Conservation (phyloP, 2,797 vertebrate genomes). For the Harpagifer antarcticus region DNA sequence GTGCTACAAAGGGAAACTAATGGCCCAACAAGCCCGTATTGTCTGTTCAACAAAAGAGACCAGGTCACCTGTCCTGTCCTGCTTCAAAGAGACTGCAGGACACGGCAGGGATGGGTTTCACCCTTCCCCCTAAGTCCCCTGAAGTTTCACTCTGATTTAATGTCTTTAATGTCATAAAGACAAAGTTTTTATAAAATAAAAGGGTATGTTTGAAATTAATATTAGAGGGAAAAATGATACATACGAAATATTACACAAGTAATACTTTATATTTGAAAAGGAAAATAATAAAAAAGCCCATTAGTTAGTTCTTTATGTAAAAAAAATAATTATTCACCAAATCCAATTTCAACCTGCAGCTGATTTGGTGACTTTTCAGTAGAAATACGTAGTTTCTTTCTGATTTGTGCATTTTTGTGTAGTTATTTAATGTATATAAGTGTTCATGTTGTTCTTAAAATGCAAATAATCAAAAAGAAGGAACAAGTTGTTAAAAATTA, state of each 20-base stretch:
- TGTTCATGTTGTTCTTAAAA: too few species aligned
- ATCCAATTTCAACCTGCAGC: neutral
- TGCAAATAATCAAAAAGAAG: too few species aligned
- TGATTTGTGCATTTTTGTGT: too few species aligned
- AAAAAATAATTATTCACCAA: neutral
- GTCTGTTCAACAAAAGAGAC: slow-evolving; percentile 78
- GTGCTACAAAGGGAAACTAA: slow-evolving; percentile 79
- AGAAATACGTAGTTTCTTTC: neutral
- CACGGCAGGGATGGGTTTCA: slow-evolving; percentile 18
- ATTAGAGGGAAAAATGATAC: neutral
- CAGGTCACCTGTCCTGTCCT: slow-evolving; percentile 60
- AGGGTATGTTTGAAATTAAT: neutral
- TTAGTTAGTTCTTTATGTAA: neutral
- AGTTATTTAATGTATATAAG: too few species aligned
- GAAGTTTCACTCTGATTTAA: neutral
- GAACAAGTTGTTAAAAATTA: too few species aligned
- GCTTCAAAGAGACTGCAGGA: slow-evolving; percentile 62
- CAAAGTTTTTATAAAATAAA: too few species aligned
- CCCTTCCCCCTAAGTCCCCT: neutral
- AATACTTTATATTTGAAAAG: neutral
- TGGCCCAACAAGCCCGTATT: slow-evolving; percentile 72
- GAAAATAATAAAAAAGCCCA: neutral
- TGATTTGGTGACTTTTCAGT: neutral
- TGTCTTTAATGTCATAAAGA: slow-evolving; percentile 5
- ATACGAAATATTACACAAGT: neutral